Conservation (phyloP, 2,888 invertebrate species). For the Drosophila flavopinicola region DNA sequence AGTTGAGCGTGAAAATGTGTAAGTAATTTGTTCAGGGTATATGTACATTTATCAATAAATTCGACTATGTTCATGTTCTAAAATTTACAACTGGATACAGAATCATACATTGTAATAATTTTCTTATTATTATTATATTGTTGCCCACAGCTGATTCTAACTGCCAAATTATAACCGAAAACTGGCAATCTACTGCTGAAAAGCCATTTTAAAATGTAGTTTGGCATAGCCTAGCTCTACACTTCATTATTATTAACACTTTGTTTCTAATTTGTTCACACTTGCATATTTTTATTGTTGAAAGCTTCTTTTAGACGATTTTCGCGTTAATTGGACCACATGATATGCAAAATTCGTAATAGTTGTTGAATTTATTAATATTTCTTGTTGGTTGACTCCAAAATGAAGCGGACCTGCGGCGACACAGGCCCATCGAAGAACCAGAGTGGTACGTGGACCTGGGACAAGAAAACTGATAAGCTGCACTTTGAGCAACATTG, state of each 20-base stretch:
- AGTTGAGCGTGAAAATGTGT: too few species aligned
- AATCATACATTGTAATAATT: too few species aligned
- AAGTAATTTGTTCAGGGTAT: too few species aligned
- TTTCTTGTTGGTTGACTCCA: neutral
- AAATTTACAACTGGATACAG: too few species aligned
- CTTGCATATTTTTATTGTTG: neutral
- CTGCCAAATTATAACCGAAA: too few species aligned
- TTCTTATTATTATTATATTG: too few species aligned
- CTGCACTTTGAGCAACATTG: slow-evolving; percentile 63
- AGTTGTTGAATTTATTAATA: neutral
- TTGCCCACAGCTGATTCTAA: too few species aligned
- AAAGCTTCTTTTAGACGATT: neutral
- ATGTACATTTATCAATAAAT: too few species aligned
- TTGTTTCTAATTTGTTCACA: neutral
- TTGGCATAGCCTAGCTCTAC: slow-evolving; percentile 4
- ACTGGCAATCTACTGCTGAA: too few species aligned
- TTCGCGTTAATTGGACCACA: neutral
- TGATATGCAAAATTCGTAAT: neutral
- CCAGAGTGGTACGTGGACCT: slow-evolving; percentile 79
- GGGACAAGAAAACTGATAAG: slow-evolving; percentile 66
- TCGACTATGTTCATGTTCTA: too few species aligned
- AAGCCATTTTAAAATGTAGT: too few species aligned
- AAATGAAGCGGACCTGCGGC: slow-evolving; percentile 75
- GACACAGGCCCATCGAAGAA: too few species aligned
- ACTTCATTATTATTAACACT: slow-evolving; percentile 11